A percentile compares a stretch with the other conserved stretches of the same genome.
These are phyloP conservation scores for Lepus townsendii DNA, from an alignment of 2,797 vertebrate genomes.

Conservation along the genomic window DNA sequence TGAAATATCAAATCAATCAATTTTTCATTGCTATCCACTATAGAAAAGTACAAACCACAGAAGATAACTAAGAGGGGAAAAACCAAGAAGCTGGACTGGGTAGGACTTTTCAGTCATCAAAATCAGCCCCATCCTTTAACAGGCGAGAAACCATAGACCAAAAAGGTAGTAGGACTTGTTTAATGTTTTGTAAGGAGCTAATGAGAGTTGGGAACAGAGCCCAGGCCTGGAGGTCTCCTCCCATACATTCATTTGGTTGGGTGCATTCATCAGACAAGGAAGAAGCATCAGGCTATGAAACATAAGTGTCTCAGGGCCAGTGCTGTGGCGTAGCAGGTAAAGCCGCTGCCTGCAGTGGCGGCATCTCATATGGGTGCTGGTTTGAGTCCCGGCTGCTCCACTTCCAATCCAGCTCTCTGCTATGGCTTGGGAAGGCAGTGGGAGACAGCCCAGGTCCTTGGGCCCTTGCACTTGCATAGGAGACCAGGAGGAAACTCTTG, in stretches of 20 bases:
- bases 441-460: too few relatives aligned
- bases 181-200: neutral
- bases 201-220: neutral
- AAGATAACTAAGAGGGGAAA: neutral
- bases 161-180: neutral
- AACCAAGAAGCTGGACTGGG: neutral
- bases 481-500: too few relatives aligned
- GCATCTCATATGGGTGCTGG: too few relatives aligned
- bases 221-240: neutral
- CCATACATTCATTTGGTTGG: neutral
- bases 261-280: neutral
- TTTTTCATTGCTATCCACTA: neutral
- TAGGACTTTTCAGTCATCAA: neutral
- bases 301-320: too few relatives aligned
- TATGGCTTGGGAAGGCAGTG: too few relatives aligned
- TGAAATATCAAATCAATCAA: conserved; percentile 26
- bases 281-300: neutral
- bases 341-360: too few relatives aligned
- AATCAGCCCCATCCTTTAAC: neutral
- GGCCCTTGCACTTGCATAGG: too few relatives aligned
- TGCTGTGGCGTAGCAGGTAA: too few relatives aligned
- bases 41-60: neutral
- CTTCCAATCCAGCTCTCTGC: too few relatives aligned
- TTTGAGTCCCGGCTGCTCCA: too few relatives aligned
- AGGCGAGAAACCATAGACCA: neutral